A percentile compares a stretch with the other conserved stretches of the same genome.
Conservation (phyloP, 2,797 vertebrate genomes). For the Pseudotriccus pelzelni region DNA sequence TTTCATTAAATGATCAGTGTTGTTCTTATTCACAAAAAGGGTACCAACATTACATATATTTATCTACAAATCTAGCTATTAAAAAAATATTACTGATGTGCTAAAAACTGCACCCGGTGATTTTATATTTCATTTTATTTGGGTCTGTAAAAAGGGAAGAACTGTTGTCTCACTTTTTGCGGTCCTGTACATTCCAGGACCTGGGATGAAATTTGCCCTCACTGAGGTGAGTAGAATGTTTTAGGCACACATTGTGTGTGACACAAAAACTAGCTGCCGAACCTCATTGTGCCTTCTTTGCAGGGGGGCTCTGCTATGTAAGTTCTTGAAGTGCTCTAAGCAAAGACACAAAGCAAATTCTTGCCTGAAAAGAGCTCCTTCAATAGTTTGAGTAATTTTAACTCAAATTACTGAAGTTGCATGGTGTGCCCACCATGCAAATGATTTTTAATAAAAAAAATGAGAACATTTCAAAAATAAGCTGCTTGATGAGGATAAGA, state of each 20-base stretch:
- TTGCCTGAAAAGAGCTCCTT: not conserved
- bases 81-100: not conserved
- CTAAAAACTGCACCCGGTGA: not conserved
- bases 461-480: not conserved
- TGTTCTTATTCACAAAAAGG: not conserved
- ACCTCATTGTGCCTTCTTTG: not conserved
- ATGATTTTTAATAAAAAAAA: not conserved
- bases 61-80: not conserved
- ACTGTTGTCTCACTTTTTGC: not conserved
- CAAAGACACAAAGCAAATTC: not conserved
- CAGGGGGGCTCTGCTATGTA: fast-evolving
- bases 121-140: not conserved
- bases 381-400: not conserved
- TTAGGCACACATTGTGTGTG: not conserved
- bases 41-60: not conserved
- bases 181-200: not conserved
- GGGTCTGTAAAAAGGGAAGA: not conserved
- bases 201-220: not conserved
- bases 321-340: not conserved
- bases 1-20: not conserved
- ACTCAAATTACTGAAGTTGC: not conserved
- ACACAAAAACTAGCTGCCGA: not conserved
- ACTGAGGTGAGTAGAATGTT: not conserved
- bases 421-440: not conserved
- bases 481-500: not conserved